Base-by-base conservation (phyloP, 2,888 invertebrate genomes). In the Campoplex capitator region DNA sequence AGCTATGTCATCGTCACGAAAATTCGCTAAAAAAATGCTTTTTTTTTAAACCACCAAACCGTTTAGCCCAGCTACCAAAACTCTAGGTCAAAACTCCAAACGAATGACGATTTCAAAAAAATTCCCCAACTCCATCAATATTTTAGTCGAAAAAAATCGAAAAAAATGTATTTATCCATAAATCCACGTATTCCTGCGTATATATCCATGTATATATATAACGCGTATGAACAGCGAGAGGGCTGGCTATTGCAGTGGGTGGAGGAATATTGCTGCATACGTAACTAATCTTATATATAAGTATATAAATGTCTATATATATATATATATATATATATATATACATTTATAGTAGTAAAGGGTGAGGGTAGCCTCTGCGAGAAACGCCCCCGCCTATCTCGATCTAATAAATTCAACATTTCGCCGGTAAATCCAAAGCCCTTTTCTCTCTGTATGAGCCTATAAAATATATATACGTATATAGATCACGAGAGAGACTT, bases 351-450 rank as follows among this genome's bases (percentile, higher is more conserved):
- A 56, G 56, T 28, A 65, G 83, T 48, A 65, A 78, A 84, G 84
- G 81, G 83, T 73, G 83, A 79, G 86, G 84, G 88, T 83, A 75
- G 86, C 88, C 91, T 91, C 88, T 89, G 90, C 89, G 88, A 90
- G 90, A 89, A 92, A 94, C 94, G 94, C 94, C 94, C 94, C 93
- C 89, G 92, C 93, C 92, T 94, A 94, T 94, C 94, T 93, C 93
- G 94, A 94, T 94, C 94, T 93, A 94, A 94, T 94, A 94, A 94
- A 94, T 94, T 92, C 93, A 93, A 94, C 94, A 93, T 94, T 94
- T 94, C 93, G 82, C 74, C 68, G 75, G 82, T 82, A 82, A 80
- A 80, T 80, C 71, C 80, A 73, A 68, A 82, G 82, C 82, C 67
- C 67, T 62, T 71, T 23, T 71, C 23, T 38, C n/a, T 48, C 1